phyloP scores from a whole-genome alignment of 2,888 invertebrate genomes.

The Perithous albicinctus region DNA sequence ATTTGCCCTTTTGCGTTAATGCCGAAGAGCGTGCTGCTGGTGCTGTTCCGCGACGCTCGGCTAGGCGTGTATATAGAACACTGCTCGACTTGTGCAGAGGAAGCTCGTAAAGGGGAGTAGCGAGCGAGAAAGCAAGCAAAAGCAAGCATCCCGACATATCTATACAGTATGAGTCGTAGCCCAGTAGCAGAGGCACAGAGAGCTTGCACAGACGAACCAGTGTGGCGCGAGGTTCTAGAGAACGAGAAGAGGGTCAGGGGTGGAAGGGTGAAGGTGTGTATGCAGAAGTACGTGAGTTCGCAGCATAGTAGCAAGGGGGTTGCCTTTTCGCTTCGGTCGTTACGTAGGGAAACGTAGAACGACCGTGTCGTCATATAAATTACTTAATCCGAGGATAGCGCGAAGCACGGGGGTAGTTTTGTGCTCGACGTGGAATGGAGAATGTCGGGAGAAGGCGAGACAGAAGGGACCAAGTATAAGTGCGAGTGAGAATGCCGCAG shows the following conservation, averaged over 20 bases:
- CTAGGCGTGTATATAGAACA: neutral
- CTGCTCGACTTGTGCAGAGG: neutral
- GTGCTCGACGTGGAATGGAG: neutral
- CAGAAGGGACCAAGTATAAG: neutral
- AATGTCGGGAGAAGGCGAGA: conserved; percentile 3
- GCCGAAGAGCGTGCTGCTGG: conserved; percentile 12
- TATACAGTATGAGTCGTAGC: neutral
- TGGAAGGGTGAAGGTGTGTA: conserved; percentile 1
- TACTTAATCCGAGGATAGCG: conserved; percentile 44
- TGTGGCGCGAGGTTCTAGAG: conserved; percentile 10
- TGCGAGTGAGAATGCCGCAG: neutral
- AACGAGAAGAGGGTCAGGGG: conserved; percentile 1
- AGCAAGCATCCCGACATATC: conserved; percentile 3
- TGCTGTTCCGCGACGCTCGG: neutral
- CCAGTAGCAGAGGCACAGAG: conserved; percentile 13
- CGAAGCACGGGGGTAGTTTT: neutral
- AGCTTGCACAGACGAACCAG: conserved; percentile 12
- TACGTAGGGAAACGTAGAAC: conserved; percentile 47
- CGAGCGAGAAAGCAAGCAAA: neutral
- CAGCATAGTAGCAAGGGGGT: conserved; percentile 29
- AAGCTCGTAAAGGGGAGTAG: conserved; percentile 29
- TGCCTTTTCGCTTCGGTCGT: conserved; percentile 50
- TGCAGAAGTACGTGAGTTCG: conserved; percentile 36
- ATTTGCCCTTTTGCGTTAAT: conserved; percentile 19
- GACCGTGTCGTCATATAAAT: conserved; percentile 56